Evolutionary conservation across 2,113 vertebrate species (phyloP).

Genomic region (Hemibates koningsi): DNA sequence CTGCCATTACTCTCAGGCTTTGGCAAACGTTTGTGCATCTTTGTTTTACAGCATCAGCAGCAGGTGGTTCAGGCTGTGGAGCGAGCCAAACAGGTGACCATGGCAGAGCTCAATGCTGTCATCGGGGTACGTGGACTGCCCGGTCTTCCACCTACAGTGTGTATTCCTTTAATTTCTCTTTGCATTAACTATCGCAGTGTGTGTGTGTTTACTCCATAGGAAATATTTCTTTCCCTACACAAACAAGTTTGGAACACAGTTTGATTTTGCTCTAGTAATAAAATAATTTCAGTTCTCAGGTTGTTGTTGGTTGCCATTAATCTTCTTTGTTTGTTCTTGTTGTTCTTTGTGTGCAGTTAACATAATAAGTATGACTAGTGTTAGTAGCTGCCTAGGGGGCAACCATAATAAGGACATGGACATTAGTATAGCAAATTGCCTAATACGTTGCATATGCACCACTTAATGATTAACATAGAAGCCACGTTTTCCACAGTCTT

Average conservation of each 20-base stretch:
- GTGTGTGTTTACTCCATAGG: not conserved
- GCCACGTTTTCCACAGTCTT: not conserved
- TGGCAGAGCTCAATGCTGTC: constrained; percentile 96
- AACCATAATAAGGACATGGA: not conserved
- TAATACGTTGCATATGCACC: not conserved
- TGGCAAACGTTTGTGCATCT: not conserved
- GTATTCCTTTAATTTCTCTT: constrained; percentile 76
- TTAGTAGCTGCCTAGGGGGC: not conserved
- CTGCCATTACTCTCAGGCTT: not conserved
- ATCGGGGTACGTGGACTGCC: constrained; percentile 97
- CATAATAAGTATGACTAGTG: not conserved
- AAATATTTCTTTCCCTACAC: not conserved
- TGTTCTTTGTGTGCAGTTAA: not conserved
- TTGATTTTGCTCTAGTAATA: not conserved
- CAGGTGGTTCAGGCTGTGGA: constrained; percentile 97
- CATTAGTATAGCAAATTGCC: not conserved
- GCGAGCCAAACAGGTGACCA: constrained; percentile 97
- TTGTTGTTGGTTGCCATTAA: not conserved
- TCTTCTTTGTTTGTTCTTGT: not conserved
- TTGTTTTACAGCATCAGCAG: constrained; percentile 84
- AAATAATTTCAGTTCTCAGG: not conserved
- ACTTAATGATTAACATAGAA: not conserved
- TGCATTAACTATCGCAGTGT: not conserved
- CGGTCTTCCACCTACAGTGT: constrained; percentile 91
- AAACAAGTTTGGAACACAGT: not conserved